Evolutionary conservation across 2,113 vertebrate species (phyloP).

Genomic region (Phalacrocorax brasilianus): DNA sequence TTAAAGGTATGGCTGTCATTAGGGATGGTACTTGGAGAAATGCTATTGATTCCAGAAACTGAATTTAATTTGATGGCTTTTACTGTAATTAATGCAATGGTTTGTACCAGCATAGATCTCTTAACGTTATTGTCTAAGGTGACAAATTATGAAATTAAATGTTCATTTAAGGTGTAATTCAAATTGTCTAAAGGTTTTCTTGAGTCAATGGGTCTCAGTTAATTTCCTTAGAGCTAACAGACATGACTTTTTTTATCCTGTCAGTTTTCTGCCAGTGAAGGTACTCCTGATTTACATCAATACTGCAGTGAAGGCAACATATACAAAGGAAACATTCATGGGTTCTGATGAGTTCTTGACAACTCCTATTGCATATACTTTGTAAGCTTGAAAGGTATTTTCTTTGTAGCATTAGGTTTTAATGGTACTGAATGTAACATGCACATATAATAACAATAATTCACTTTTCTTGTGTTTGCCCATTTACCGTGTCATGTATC

Average conservation of each 20-base stretch:
- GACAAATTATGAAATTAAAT: slow-evolving; percentile 76
- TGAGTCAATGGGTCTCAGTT: slow-evolving; percentile 52
- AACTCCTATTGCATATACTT: slow-evolving; percentile 1
- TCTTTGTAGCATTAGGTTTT: slow-evolving; percentile 49
- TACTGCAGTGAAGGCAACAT: not conserved
- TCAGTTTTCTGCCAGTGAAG: not conserved
- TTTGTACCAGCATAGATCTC: slow-evolving; percentile 64
- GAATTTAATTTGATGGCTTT: slow-evolving; percentile 76
- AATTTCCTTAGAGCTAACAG: slow-evolving; percentile 31
- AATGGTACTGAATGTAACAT: slow-evolving; percentile 29
- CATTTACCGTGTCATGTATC: slow-evolving; percentile 23
- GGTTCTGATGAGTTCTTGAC: slow-evolving; percentile 38
- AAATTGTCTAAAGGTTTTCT: slow-evolving; percentile 62
- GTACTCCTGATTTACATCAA: not conserved
- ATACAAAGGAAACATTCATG: slow-evolving; percentile 4
- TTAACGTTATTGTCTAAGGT: slow-evolving; percentile 71
- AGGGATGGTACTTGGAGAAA: slow-evolving; percentile 68
- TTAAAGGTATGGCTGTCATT: slow-evolving; percentile 62
- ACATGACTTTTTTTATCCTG: not conserved
- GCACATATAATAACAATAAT: slow-evolving; percentile 46
- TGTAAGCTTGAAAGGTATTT: slow-evolving; percentile 48
- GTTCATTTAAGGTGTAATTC: slow-evolving; percentile 69
- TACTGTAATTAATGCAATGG: slow-evolving; percentile 75
- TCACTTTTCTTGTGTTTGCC: not conserved
- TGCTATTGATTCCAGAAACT: slow-evolving; percentile 72